Conservation (phyloP, 2,113 vertebrate genomes). For the Pelusios castaneus region DNA sequence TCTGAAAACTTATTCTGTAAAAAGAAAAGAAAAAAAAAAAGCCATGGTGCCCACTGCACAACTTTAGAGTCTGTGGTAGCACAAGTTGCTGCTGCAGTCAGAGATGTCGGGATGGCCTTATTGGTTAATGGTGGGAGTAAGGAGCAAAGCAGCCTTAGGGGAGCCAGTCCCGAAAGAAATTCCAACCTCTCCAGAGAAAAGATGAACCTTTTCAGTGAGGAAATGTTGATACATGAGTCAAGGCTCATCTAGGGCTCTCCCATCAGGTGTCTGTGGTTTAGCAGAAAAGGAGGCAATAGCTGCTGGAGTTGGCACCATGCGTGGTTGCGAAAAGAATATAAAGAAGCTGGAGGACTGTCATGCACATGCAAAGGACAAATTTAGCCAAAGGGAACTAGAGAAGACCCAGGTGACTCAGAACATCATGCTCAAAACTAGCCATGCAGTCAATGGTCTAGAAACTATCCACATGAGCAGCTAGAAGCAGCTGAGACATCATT, state of each 20-base stretch:
- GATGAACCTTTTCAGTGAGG: background rate
- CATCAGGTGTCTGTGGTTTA: background rate
- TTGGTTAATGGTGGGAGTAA: background rate
- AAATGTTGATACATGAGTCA: background rate
- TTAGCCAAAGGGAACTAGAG: background rate
- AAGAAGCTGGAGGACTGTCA: background rate
- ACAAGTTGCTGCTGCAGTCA: background rate
- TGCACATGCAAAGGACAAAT: background rate
- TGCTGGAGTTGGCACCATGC: too few relatives aligned
- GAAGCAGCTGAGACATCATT: background rate
- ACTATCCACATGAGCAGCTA: background rate
- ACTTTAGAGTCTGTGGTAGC: background rate
- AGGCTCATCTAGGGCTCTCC: background rate
- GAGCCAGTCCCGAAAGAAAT: background rate
- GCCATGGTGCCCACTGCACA: fast-evolving
- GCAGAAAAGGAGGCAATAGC: background rate
- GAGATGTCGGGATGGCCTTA: background rate
- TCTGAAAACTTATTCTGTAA: fast-evolving
- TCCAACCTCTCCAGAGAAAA: background rate
- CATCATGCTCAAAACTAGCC: background rate
- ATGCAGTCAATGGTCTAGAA: background rate
- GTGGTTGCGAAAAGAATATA: background rate
- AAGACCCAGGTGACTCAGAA: background rate
- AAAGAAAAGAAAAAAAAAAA: background rate
- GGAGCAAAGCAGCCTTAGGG: background rate